Evolutionary conservation across 2,888 invertebrate species (phyloP).

Genomic region (Polia nebulosa): DNA sequence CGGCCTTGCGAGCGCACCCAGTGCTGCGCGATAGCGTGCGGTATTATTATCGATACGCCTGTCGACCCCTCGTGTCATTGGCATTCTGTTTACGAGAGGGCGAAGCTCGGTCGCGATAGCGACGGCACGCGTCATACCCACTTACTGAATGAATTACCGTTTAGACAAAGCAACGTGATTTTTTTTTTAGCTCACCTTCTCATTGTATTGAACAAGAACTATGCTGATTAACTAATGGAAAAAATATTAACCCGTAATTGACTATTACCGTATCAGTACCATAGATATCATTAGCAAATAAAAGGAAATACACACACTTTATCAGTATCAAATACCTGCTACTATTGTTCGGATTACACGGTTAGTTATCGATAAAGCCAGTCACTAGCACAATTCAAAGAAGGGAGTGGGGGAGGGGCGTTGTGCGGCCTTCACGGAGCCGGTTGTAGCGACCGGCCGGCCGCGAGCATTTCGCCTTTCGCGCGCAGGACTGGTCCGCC

Average conservation of each 20-base stretch:
- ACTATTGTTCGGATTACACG: slow-evolving; percentile 55
- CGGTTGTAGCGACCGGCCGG: slow-evolving; percentile 87
- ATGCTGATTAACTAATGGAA: slow-evolving; percentile 37
- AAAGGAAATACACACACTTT: slow-evolving; percentile 36
- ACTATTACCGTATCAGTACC: slow-evolving; percentile 13
- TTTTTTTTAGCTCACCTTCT: slow-evolving; percentile 53
- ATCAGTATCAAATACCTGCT: slow-evolving; percentile 55
- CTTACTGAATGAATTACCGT: slow-evolving; percentile 72
- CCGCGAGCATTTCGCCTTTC: slow-evolving; percentile 89
- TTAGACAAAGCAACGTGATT: slow-evolving; percentile 53
- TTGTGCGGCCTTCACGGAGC: slow-evolving; percentile 88
- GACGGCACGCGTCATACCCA: slow-evolving; percentile 73
- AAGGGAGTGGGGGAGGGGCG: slow-evolving; percentile 82
- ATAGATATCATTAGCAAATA: slow-evolving; percentile 37
- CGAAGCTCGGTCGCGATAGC: slow-evolving; percentile 83
- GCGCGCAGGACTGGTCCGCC: slow-evolving; percentile 84
- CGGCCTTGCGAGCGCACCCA: slow-evolving; percentile 87
- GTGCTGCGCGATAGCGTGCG: slow-evolving; percentile 83
- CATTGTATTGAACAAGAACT: slow-evolving; percentile 44
- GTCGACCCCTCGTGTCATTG: slow-evolving; percentile 87
- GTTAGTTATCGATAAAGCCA: slow-evolving; percentile 81
- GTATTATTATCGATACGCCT: slow-evolving; percentile 85
- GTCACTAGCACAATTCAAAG: slow-evolving; percentile 75
- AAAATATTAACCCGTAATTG: slow-evolving; percentile 6
- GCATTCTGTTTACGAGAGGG: slow-evolving; percentile 86